phyloP scores from a whole-genome alignment of 2,113 vertebrate genomes.

The Choloepus hoffmanni region DNA sequence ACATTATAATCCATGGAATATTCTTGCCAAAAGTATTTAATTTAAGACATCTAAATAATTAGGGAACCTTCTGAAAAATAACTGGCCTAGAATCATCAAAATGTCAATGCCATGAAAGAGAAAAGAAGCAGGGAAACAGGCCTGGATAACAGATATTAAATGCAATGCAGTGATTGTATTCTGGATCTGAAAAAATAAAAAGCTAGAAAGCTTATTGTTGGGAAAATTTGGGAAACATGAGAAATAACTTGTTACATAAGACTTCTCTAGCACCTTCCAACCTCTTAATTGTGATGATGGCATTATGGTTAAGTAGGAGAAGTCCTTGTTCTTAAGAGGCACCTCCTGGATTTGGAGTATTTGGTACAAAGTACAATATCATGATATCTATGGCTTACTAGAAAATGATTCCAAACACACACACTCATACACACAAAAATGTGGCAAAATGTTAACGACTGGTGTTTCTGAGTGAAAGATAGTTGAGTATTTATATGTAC shows the following conservation, averaged over 20 bases:
- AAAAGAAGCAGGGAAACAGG: not conserved
- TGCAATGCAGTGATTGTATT: not conserved
- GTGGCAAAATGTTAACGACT: not conserved
- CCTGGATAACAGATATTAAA: not conserved
- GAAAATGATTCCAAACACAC: not conserved
- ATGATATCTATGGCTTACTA: not conserved
- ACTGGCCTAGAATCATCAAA: not conserved
- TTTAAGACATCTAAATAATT: not conserved
- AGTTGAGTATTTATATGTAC: not conserved
- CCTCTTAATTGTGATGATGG: not conserved
- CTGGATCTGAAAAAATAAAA: not conserved
- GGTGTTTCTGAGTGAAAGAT: not conserved
- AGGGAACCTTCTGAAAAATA: not conserved
- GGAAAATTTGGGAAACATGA: not conserved
- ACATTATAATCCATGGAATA: not conserved
- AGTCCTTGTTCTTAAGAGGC: not conserved
- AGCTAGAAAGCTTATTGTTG: not conserved
- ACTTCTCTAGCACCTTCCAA: not conserved
- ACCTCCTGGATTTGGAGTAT: not conserved
- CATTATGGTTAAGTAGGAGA: accelerated
- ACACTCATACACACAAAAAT: not conserved
- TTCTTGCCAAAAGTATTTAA: not conserved
- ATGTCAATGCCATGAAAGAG: not conserved
- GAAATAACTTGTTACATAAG: not conserved
- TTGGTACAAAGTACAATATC: not conserved